Conservation (phyloP, 2,113 vertebrate species). For the Varanus salvator region DNA sequence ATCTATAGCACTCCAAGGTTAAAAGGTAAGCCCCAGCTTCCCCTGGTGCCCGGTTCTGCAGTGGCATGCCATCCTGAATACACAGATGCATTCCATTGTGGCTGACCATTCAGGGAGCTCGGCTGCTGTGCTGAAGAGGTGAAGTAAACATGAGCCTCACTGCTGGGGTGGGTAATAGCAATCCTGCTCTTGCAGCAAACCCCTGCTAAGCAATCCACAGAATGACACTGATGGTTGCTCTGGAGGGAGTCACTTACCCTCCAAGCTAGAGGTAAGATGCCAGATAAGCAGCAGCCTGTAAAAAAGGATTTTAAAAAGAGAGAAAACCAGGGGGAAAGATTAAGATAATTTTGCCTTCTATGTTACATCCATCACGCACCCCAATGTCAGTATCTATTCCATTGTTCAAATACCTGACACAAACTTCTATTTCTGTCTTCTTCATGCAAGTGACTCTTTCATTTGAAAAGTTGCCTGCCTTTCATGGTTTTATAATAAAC, state of each 20-base stretch:
- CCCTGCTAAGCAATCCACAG: conserved; percentile 56
- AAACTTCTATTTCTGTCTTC: conserved; percentile 71
- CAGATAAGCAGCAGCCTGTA: conserved; percentile 54
- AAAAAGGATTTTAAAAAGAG: conserved; percentile 59
- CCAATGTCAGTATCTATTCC: conserved; percentile 60
- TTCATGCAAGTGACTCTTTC: conserved; percentile 66
- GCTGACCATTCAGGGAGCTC: conserved; percentile 16
- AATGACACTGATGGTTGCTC: conserved; percentile 55
- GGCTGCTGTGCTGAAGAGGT: conserved; percentile 33
- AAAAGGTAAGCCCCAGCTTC: background rate
- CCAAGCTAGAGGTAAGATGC: conserved; percentile 63
- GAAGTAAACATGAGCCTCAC: conserved; percentile 54
- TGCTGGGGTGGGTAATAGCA: conserved; percentile 60
- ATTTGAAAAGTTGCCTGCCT: conserved; percentile 65
- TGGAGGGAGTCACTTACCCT: conserved; percentile 66
- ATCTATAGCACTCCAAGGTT: background rate
- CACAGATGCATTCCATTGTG: background rate
- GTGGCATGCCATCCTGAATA: conserved; percentile 9
- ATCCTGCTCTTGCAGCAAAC: conserved; percentile 41
- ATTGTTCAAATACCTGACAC: conserved; percentile 67
- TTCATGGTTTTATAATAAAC: conserved; percentile 87
- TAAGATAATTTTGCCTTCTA: conserved; percentile 49
- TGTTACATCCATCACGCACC: conserved; percentile 41
- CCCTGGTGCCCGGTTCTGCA: conserved; percentile 19
- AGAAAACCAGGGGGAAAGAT: conserved; percentile 53